Conservation (phyloP, 2,113 vertebrate genomes). For the Odontesthes bonariensis region DNA sequence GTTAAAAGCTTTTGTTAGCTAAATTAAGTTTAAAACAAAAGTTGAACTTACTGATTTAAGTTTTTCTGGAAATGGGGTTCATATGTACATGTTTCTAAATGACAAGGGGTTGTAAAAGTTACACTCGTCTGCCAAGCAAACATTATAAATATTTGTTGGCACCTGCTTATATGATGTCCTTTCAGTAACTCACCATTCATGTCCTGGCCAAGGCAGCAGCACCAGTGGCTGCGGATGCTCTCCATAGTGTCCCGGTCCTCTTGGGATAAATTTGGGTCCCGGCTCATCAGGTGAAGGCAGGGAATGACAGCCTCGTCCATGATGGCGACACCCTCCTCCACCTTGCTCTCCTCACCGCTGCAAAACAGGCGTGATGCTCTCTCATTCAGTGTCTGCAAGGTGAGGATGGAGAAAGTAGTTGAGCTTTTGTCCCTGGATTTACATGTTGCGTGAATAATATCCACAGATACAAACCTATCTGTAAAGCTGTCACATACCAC, state of each 20-base stretch:
- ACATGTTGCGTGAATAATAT: too few relatives aligned
- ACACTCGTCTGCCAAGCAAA: neutral
- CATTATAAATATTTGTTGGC: neutral
- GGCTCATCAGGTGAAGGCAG: slow-evolving; percentile 94
- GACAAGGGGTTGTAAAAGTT: too few relatives aligned
- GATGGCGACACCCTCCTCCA: slow-evolving; percentile 87
- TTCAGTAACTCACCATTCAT: slow-evolving; percentile 86
- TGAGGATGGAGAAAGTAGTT: neutral
- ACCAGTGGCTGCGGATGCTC: slow-evolving; percentile 92
- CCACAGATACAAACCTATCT: too few relatives aligned
- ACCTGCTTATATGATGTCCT: neutral
- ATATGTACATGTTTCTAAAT: too few relatives aligned
- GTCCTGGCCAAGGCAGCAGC: slow-evolving; percentile 93
- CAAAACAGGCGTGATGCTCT: slow-evolving; percentile 88
- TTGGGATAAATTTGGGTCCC: slow-evolving; percentile 79
- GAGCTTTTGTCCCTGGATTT: too few relatives aligned
- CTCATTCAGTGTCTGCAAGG: slow-evolving; percentile 88
- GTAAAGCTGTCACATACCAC: too few relatives aligned
- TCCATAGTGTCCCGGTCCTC: slow-evolving; percentile 93
- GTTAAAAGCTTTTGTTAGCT: too few relatives aligned
- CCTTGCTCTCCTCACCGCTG: slow-evolving; percentile 84
- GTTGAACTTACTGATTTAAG: too few relatives aligned
- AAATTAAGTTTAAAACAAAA: too few relatives aligned
- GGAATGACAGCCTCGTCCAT: slow-evolving; percentile 95
- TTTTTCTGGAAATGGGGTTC: too few relatives aligned